Base-by-base conservation (phyloP, 1,140 invertebrate genomes). In the Phocides pigmalion region DNA sequence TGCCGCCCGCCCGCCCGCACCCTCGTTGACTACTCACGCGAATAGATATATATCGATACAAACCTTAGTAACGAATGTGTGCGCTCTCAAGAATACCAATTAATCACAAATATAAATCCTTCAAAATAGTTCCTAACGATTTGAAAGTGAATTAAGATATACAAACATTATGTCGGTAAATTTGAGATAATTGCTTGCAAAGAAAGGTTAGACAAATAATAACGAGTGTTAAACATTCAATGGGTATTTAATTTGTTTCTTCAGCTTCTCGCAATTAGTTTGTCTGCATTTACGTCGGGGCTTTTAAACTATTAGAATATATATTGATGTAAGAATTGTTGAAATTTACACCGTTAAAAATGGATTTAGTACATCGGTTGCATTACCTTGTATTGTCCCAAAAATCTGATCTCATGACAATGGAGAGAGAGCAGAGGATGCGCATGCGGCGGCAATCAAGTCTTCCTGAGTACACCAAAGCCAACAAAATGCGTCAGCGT, bases 401-500 rank as follows among this genome's bases (percentile, higher is more conserved):
- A 80, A 92, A 92, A 65, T 88, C 87, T 11, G 90, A 92, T 69
- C 74, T 92, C 41, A 85, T 92, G 84, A 91, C 84, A n/a, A 89
- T 89, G 82, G 88, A 86, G 61, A 77, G 84, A 37, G 89, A 88
- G 61, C 87, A 91, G 65, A 76, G 87, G 41, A 91, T 92, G 72
- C 92, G 92, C 74, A 92, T 94, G 72, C 82, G 93, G 72, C 92
- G 93, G 80, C 93, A 94, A 85, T 93, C 93, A 81, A 94, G 94
- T 86, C 91, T 94, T 84, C 93, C 93, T 62, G 89, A 92, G 54
- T 87, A 90, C 65, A 90, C 80, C 68, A 89, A 83, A 72, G 72
- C 81, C 9, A 87, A 80, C 47, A 89, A 81, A 72, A 84, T 72
- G 3, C 71, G 87, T 17, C 87, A 91, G 46, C 76, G 83, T 46